Conservation (phyloP, 2,888 invertebrate species). For the Oxytorus armatus region DNA sequence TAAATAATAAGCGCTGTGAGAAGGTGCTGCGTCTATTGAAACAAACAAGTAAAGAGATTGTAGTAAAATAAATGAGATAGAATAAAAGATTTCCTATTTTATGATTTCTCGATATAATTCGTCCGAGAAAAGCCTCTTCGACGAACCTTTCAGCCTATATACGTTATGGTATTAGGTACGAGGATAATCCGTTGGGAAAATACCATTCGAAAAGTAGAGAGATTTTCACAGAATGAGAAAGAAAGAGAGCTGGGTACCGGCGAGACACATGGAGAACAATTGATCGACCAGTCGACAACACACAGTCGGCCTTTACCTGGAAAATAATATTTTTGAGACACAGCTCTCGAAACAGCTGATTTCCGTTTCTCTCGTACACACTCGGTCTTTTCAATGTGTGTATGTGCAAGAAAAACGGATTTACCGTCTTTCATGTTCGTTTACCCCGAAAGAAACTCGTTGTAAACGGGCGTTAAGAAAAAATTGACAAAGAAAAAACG, state of each 20-base stretch:
- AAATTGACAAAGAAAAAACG: constrained; percentile 44
- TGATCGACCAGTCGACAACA: constrained; percentile 4
- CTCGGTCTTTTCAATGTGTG: not conserved
- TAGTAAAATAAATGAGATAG: too few relatives aligned
- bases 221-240: too few relatives aligned
- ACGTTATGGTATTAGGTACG: not conserved
- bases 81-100: not conserved
- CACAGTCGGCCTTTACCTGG: constrained; percentile 5
- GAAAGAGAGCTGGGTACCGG: not conserved
- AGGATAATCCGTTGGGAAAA: constrained; percentile 31
- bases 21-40: too few relatives aligned
- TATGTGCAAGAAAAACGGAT: constrained; percentile 45
- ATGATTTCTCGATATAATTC: not conserved
- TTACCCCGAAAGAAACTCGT: constrained; percentile 64
- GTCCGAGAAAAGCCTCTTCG: not conserved
- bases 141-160: not conserved
- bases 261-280: constrained; percentile 45
- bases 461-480: constrained; percentile 5
- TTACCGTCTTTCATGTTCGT: constrained; percentile 45
- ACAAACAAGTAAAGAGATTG: too few relatives aligned
- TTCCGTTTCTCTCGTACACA: not conserved
- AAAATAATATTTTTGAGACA: constrained; percentile 18
- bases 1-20: too few relatives aligned
- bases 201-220: not conserved
- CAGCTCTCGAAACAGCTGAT: constrained; percentile 17